Evolutionary conservation across 30 jellyfish, hydroid and myxozoan genomes (phyloP).

Genomic region (Cassiopea andromeda): DNA sequence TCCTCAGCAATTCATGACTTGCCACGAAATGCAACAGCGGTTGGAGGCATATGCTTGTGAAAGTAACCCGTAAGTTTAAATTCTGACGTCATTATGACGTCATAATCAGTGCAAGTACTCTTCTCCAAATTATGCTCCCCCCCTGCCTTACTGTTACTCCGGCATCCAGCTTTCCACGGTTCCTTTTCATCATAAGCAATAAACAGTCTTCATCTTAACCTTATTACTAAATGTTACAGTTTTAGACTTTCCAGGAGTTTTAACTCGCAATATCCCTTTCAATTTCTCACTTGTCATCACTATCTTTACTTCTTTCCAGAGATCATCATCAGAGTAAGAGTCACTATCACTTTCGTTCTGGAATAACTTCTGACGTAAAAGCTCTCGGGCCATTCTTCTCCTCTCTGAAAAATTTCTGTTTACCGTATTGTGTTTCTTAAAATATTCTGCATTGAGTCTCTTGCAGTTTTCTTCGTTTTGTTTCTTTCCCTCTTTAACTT

Average conservation of each 20-base stretch:
- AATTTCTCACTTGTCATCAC: constrained; percentile 23
- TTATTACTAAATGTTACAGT: constrained; percentile 32
- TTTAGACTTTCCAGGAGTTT: neutral
- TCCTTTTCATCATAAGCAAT: neutral
- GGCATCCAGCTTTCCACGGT: too few species aligned
- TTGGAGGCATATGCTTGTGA: too few species aligned
- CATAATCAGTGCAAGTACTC: too few species aligned
- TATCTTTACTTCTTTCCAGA: constrained; percentile 8
- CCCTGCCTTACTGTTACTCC: too few species aligned
- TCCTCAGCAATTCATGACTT: too few species aligned
- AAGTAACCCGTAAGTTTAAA: too few species aligned
- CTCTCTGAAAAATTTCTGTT: neutral
- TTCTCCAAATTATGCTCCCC: too few species aligned
- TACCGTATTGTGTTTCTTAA: neutral
- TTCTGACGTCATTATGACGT: too few species aligned
- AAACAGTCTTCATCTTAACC: constrained; percentile 34
- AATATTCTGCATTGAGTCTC: neutral
- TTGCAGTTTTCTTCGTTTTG: neutral
- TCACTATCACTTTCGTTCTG: constrained; percentile 19
- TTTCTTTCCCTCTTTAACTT: neutral
- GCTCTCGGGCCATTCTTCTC: neutral
- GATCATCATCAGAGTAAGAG: constrained; percentile 31
- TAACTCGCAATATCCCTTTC: constrained; percentile 27
- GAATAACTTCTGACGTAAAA: neutral
- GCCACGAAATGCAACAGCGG: too few species aligned